phyloP scores from a whole-genome alignment of 2,888 invertebrate genomes.

The Rhagonycha lutea region DNA sequence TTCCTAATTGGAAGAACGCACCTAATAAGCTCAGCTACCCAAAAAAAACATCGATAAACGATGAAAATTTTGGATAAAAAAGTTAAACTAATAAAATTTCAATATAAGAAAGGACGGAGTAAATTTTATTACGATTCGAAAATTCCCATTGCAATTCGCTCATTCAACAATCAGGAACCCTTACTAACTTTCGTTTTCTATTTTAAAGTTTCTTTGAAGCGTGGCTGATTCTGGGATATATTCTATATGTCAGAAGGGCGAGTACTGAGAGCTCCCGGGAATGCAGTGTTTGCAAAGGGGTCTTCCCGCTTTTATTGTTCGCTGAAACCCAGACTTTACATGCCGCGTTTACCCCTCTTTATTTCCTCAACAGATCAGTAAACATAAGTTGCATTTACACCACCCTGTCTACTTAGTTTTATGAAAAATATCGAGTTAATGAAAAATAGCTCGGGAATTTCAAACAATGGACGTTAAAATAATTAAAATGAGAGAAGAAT shows the following conservation, averaged over 20 bases:
- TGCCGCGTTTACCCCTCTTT: constrained; percentile 17
- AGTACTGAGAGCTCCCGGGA: constrained; percentile 26
- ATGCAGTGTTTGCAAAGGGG: constrained; percentile 29
- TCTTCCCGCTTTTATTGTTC: constrained; percentile 24
- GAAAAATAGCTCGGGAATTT: background rate
- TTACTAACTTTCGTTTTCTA: constrained; percentile 30
- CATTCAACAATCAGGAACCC: constrained; percentile 11
- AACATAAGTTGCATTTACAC: constrained; percentile 19
- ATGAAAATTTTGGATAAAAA: background rate
- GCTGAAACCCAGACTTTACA: constrained; percentile 19
- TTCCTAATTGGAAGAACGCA: background rate
- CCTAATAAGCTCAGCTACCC: background rate
- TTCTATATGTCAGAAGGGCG: constrained; percentile 21
- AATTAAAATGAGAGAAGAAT: background rate
- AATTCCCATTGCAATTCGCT: constrained; percentile 11
- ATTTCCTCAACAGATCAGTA: constrained; percentile 22
- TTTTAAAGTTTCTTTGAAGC: constrained; percentile 37
- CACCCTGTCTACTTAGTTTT: background rate
- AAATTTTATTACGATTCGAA: background rate
- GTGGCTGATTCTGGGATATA: constrained; percentile 34
- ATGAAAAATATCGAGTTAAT: background rate
- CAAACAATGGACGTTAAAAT: background rate
- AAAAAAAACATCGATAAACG: background rate
- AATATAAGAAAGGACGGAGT: background rate
- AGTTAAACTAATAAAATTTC: background rate